A percentile compares a stretch with the other conserved stretches of the same genome.
Evolutionary conservation across 2,797 vertebrate species (phyloP).

Genomic region (Bryconaethiops microstoma): DNA sequence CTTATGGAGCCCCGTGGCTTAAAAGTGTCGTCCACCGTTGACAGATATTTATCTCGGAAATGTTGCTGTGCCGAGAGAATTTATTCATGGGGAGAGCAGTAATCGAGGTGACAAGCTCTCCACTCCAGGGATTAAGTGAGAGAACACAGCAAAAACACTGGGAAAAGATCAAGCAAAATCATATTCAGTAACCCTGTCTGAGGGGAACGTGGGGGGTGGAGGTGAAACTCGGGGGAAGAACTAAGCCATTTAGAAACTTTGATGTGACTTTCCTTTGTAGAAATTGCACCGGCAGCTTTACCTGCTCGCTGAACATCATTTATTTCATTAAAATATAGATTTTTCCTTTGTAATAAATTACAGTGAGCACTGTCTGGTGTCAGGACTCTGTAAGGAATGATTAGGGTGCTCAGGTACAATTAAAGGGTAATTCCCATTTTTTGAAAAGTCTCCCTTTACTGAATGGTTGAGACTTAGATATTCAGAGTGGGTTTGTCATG

Average conservation of each 20-base stretch:
- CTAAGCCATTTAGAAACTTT: slow-evolving; percentile 64
- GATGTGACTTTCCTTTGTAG: slow-evolving; percentile 57
- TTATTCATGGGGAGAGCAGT: slow-evolving; percentile 73
- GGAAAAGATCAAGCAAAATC: slow-evolving; percentile 64
- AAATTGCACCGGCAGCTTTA: slow-evolving; percentile 44
- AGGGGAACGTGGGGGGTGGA: not conserved
- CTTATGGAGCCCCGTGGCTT: slow-evolving; percentile 63
- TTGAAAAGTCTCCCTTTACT: too few species aligned
- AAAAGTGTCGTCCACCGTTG: slow-evolving; percentile 72
- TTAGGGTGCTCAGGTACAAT: slow-evolving; percentile 38
- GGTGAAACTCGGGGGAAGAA: slow-evolving; percentile 52
- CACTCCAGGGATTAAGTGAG: slow-evolving; percentile 74
- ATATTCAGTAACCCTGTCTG: slow-evolving; percentile 64
- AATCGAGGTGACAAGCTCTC: slow-evolving; percentile 78
- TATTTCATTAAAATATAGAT: slow-evolving; percentile 70
- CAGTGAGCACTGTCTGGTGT: slow-evolving; percentile 64
- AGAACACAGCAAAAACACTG: slow-evolving; percentile 63
- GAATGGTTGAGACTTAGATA: too few species aligned
- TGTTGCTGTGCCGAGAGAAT: slow-evolving; percentile 70
- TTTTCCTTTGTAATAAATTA: slow-evolving; percentile 67
- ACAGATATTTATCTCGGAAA: slow-evolving; percentile 77
- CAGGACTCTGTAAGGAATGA: slow-evolving; percentile 67
- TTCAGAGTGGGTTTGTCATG: too few species aligned
- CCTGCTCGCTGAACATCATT: slow-evolving; percentile 41
- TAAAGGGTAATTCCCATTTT: slow-evolving; percentile 31